Evolutionary conservation across 2,888 invertebrate genomes (phyloP).

Genomic region (Cordilura impudica): DNA sequence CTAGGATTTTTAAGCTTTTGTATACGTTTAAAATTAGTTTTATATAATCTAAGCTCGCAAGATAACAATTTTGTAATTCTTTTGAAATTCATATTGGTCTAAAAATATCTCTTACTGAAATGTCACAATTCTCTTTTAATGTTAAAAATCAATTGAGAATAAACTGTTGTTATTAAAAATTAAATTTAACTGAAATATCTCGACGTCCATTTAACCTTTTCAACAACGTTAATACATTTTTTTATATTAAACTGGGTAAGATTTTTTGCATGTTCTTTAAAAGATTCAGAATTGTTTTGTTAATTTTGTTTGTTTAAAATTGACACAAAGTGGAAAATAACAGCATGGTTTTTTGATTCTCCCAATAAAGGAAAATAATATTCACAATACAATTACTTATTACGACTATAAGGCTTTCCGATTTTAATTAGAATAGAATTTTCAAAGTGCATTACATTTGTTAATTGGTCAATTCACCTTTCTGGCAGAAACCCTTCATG

Average conservation of each 20-base stretch:
- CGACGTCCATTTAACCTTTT: background rate
- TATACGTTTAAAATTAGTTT: background rate
- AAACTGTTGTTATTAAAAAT: background rate
- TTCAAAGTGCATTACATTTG: too few species aligned
- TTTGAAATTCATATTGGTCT: background rate
- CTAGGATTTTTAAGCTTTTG: background rate
- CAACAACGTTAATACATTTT: background rate
- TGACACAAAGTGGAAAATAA: slow-evolving; percentile 23
- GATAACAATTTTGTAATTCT: background rate
- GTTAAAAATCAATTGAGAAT: background rate
- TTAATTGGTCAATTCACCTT: too few species aligned
- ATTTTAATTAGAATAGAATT: too few species aligned
- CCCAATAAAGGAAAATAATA: too few species aligned
- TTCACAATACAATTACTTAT: too few species aligned
- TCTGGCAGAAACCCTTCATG: too few species aligned
- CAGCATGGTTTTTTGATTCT: slow-evolving; percentile 52
- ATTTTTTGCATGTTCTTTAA: slow-evolving; percentile 45
- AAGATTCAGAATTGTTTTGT: background rate
- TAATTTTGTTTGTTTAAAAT: background rate
- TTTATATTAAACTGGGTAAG: slow-evolving; percentile 44
- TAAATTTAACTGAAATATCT: background rate
- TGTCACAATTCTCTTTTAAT: background rate
- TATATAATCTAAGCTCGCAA: background rate
- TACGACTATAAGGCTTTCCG: too few species aligned
- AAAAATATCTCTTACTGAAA: background rate